Evolutionary conservation across 1,140 invertebrate genomes (phyloP), one percentile per base, ranked within the genome.

Genomic region (Euura saliciscinereae): DNA sequence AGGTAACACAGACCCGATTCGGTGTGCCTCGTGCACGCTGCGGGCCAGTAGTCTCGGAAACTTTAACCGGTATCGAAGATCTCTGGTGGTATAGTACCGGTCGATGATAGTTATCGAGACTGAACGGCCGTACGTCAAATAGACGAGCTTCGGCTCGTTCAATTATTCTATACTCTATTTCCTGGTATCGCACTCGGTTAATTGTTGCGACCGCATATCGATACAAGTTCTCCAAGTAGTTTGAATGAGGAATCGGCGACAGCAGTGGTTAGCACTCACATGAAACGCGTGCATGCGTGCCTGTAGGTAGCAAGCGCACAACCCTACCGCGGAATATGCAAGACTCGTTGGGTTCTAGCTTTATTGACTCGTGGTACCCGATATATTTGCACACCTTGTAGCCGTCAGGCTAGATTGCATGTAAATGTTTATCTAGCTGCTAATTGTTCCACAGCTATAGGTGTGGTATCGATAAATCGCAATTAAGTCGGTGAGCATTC

Each of bases 341-440:
- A 28, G 28, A 28, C 28, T 28, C 28, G 28, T 28, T 28, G 28
- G 28, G 8, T 59, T 11, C 13, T 59, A 59, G 51, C 51, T 59
- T 59, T 59, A 59, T 59, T 59, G 51, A 59, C 13, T 3, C 8
- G 51, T 59, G 51, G 51, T 59, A 59, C 8, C 51, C 51, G 13
- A 59, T 59, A 59, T 59, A 59, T 59, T 59, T 59, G 51, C 51
- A 59, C 51, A n/a, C 51, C 51, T 3, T 59, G 51, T 59, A 59
- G 13, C 51, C 51, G 51, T n/a, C 51, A 59, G 51, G 3, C 51
- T 59, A 59, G 51, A 59, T 59, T 59, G 51, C 51, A n/a, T 59
- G 51, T 59, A 5, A 59, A 59, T 59, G 51, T 8, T 59, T 59
- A 59, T 59, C 51, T 59, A 59, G 51, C 3, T 59, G 13, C 51